Evolutionary conservation across 2,797 vertebrate genomes (phyloP).

Genomic region (Dendrocincla tyrannina): DNA sequence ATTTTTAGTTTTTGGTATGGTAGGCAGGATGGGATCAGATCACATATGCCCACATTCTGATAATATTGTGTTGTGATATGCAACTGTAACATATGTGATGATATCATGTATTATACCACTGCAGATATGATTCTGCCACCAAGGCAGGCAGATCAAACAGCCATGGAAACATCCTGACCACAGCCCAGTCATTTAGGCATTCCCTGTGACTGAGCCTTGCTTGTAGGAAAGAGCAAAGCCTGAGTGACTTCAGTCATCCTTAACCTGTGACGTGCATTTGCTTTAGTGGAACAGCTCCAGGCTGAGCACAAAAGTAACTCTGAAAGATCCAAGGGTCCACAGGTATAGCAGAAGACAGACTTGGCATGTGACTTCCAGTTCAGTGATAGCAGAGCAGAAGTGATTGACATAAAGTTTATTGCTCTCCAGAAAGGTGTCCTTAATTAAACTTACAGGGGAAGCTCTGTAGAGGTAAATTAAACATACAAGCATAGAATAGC

Average conservation of each 20-base stretch:
- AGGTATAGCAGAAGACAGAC: background rate
- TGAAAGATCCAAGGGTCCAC: background rate
- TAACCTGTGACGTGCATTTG: background rate
- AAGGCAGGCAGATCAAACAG: background rate
- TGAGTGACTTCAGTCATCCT: background rate
- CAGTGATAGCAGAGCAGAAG: background rate
- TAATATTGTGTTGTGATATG: background rate
- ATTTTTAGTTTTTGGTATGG: background rate
- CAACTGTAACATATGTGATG: background rate
- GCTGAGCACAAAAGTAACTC: background rate
- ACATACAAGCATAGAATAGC: background rate
- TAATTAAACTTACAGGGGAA: background rate
- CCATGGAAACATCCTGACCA: background rate
- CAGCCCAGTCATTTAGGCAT: background rate
- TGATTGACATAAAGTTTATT: background rate
- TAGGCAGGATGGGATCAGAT: background rate
- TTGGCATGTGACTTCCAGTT: background rate
- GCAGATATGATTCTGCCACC: background rate
- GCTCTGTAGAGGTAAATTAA: background rate
- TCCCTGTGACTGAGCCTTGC: background rate
- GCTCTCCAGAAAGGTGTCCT: background rate
- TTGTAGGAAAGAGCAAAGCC: background rate
- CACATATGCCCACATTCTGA: background rate
- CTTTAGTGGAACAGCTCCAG: background rate
- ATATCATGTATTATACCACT: fast-evolving